A percentile compares a stretch with the other conserved stretches of the same genome.
These are phyloP conservation scores for Dolichallabes microphthalmus DNA, from an alignment of 2,113 vertebrate species.

Conservation along the genomic window DNA sequence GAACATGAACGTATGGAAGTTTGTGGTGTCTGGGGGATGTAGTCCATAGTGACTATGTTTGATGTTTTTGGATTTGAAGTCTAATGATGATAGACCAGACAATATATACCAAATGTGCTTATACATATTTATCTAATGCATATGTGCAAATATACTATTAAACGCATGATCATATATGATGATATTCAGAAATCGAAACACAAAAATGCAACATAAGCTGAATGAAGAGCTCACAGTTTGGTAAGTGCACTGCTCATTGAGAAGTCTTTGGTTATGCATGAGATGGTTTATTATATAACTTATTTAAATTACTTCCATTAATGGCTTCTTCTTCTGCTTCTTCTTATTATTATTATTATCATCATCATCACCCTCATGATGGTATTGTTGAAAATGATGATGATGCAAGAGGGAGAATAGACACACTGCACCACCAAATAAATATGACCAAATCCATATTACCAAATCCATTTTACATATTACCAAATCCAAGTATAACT, in stretches of 20 bases:
- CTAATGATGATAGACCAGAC: too few relatives aligned
- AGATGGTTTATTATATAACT: background rate
- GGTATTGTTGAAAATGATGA: background rate
- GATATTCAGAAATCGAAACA: background rate
- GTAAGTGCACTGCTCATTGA: slow-evolving; percentile 39
- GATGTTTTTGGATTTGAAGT: too few relatives aligned
- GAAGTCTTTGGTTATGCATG: slow-evolving; percentile 53
- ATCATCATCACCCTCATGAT: background rate
- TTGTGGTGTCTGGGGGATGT: too few relatives aligned
- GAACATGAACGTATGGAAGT: too few relatives aligned
- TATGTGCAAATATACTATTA: background rate
- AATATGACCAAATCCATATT: background rate
- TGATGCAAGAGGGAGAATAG: background rate
- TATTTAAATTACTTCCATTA: slow-evolving; percentile 6
- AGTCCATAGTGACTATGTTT: too few relatives aligned
- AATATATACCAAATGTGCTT: slow-evolving; percentile 42
- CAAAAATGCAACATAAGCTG: background rate
- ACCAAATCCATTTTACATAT: too few relatives aligned
- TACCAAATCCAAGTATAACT: too few relatives aligned
- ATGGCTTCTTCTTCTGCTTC: background rate
- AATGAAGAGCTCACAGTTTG: slow-evolving; percentile 31
- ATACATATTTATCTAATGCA: slow-evolving; percentile 30
- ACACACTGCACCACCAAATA: background rate
- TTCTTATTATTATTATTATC: background rate
- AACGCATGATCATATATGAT: background rate